phyloP scores from a whole-genome alignment of 2,797 vertebrate genomes.

The Rhinoraja longicauda region DNA sequence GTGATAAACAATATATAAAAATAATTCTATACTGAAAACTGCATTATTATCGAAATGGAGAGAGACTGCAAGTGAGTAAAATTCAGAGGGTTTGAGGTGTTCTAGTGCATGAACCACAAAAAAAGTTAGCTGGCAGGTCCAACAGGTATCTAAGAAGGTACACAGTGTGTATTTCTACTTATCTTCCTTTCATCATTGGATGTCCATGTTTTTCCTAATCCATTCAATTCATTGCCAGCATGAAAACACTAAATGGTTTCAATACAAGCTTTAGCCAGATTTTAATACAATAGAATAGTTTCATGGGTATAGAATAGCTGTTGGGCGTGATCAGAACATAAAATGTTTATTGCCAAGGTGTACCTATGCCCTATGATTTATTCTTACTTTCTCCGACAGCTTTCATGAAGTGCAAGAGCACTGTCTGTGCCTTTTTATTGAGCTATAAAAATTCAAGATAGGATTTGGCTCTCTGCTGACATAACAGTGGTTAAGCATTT shows the following conservation, averaged over 20 bases:
- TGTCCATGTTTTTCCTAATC: not conserved
- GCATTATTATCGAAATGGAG: too few species aligned
- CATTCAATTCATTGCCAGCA: not conserved
- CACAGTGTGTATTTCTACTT: not conserved
- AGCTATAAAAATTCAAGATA: not conserved
- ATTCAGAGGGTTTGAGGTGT: too few species aligned
- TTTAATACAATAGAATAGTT: not conserved
- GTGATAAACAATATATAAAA: too few species aligned
- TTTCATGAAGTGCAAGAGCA: not conserved
- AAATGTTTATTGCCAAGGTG: not conserved
- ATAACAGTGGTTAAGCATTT: not conserved
- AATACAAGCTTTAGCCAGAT: not conserved
- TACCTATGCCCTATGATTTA: not conserved
- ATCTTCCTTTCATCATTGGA: not conserved
- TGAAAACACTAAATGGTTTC: not conserved
- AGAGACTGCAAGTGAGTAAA: too few species aligned
- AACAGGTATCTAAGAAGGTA: too few species aligned
- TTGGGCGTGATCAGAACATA: not conserved
- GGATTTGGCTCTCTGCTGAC: not conserved
- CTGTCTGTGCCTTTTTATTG: not conserved
- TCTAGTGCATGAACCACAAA: too few species aligned
- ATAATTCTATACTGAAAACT: too few species aligned
- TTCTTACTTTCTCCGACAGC: not conserved
- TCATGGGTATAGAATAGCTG: not conserved
- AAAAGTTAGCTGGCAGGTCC: too few species aligned